Base-by-base conservation (phyloP, 2,797 vertebrate species). In the Eulemur coronatus region DNA sequence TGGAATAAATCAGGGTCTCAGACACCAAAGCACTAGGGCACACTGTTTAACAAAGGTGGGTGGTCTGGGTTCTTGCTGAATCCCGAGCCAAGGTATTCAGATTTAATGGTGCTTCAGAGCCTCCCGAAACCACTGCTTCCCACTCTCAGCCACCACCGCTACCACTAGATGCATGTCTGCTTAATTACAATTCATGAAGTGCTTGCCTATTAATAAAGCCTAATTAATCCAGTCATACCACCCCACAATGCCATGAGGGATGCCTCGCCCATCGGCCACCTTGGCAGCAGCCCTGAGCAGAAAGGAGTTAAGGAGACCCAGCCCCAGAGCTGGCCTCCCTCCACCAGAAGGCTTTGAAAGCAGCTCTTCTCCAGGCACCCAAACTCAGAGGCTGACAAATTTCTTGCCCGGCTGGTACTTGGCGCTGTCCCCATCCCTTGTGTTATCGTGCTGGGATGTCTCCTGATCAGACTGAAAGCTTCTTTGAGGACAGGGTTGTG, bases 141-240 rank as follows among this genome's bases (percentile, higher is more conserved):
- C 91, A 79, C 89, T 69, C 80, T 96, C 93, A 73, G 87, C 88
- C 84, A 78, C 94, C 93, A 78, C 94, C 93, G 93, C 84, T 65
- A 84, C 96, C 81, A 87, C 94, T 75, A 95, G 9, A 73, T 87
- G 91, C 92, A 7, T 0, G 17, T 20, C 95, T 94, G 79, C 95
- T 96, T 94, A 95, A 97, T 96, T 94, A 97, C 82, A 61, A 84
- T 95, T 92, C 92, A 13, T 70, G 35, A 69, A 81, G 79, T 15
- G 41, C 82, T 95, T 0, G 33, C 63, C 90, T 88, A 84, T 96
- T 96, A 97, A 93, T 93, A 81, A 86, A 96, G 84, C 91, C 89
- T 46, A 76, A 98, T 97, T 88, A 97, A 89, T 94, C 92, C 90
- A 43, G 88, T 85, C 94, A 69, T 22, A 0, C 75, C 92, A 95